phyloP scores from a whole-genome alignment of 2,888 invertebrate species.

The Neoaliturus tenellus region DNA sequence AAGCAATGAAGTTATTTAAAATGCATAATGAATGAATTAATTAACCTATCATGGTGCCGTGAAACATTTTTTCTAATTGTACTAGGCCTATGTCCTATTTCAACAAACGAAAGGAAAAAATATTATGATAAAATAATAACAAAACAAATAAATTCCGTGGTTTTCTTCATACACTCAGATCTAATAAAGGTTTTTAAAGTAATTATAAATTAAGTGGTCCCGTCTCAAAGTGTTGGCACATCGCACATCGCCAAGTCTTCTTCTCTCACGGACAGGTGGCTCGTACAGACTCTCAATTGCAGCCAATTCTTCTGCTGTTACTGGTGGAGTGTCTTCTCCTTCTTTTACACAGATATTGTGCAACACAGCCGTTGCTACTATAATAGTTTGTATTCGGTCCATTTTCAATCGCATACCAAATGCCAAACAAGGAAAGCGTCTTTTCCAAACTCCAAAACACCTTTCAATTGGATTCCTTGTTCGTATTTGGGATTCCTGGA shows the following conservation, averaged over 20 bases:
- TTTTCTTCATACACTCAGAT: not conserved
- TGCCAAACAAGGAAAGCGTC: slow-evolving; percentile 60
- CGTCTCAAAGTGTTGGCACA: not conserved
- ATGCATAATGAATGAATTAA: too few species aligned
- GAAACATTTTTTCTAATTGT: too few species aligned
- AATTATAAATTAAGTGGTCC: not conserved
- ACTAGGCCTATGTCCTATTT: too few species aligned
- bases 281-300: not conserved
- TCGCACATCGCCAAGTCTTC: too few species aligned
- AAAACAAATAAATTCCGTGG: too few species aligned
- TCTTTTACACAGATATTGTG: slow-evolving; percentile 55
- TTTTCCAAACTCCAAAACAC: slow-evolving; percentile 59
- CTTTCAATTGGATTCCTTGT: slow-evolving; percentile 59
- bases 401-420: slow-evolving; percentile 57
- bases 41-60: too few species aligned
- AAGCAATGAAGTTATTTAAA: not conserved
- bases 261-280: not conserved
- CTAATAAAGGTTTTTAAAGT: not conserved
- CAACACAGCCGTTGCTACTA: slow-evolving; percentile 61
- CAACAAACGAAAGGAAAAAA: too few species aligned
- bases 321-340: slow-evolving; percentile 14
- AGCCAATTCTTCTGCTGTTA: not conserved
- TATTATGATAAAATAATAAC: too few species aligned
- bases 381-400: slow-evolving; percentile 51
- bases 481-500: slow-evolving; percentile 44